Percentiles rank a stretch among this genome's conserved stretches.
Conservation (phyloP, 2,113 vertebrate species). For the Pseudorhombus dupliciocellatus region DNA sequence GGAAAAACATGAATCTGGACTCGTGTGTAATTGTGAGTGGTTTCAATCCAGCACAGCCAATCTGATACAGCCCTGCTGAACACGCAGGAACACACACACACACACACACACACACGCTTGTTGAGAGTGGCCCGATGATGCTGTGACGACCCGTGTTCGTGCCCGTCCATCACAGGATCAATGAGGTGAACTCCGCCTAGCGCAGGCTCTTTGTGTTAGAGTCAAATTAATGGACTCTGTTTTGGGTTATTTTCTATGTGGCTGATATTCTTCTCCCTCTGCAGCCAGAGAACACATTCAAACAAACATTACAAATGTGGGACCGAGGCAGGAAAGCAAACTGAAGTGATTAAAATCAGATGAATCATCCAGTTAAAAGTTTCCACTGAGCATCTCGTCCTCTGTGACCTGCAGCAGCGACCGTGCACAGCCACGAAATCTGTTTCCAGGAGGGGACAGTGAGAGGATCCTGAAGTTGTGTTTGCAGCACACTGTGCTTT, state of each 20-base stretch:
- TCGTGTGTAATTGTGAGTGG: not conserved
- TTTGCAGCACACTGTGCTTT: too few species aligned
- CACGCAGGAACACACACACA: constrained; percentile 34
- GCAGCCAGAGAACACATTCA: not conserved
- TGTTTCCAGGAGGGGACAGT: not conserved
- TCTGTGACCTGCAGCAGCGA: constrained; percentile 28
- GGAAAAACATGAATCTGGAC: constrained; percentile 28
- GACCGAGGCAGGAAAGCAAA: constrained; percentile 1
- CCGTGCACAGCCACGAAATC: constrained; percentile 16
- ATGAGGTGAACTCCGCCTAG: constrained; percentile 26
- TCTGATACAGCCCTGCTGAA: constrained; percentile 34
- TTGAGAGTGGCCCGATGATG: constrained; percentile 18
- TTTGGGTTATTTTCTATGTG: not conserved
- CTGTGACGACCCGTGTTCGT: constrained; percentile 30
- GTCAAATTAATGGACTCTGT: not conserved
- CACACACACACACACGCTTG: constrained; percentile 34
- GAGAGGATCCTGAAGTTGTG: too few species aligned
- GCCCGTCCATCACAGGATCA: constrained; percentile 28
- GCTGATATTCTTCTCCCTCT: constrained; percentile 7
- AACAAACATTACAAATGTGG: constrained; percentile 8
- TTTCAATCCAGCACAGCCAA: constrained; percentile 22
- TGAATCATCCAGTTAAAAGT: constrained; percentile 24
- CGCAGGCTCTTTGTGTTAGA: constrained; percentile 1
- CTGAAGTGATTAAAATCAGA: constrained; percentile 44
- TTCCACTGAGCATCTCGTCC: constrained; percentile 26